Conservation (phyloP, 2,888 invertebrate genomes). For the Trypoxylon attenuatum region DNA sequence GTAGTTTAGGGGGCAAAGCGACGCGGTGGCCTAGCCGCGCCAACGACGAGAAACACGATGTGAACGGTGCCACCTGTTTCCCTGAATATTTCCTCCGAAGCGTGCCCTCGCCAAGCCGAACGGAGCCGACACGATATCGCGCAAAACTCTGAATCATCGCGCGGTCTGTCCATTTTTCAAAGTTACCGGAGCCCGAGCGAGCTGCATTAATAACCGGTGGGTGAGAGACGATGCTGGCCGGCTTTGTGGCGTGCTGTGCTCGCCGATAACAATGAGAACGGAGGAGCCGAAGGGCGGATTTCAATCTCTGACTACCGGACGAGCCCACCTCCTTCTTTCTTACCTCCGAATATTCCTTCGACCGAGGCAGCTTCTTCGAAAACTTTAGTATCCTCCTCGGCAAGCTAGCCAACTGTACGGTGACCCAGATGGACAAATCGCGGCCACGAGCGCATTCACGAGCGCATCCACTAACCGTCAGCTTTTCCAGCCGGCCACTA, state of each 20-base stretch:
- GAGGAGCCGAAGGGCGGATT: constrained; percentile 56
- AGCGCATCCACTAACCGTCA: too few relatives aligned
- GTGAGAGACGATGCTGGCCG: constrained; percentile 37
- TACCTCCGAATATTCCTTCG: too few relatives aligned
- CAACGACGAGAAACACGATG: constrained; percentile 38
- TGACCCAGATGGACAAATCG: too few relatives aligned
- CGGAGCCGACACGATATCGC: constrained; percentile 45
- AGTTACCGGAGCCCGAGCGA: constrained; percentile 43
- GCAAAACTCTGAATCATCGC: constrained; percentile 60
- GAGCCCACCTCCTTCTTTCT: constrained; percentile 37
- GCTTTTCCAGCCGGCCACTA: too few relatives aligned
- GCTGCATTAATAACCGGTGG: constrained; percentile 56
- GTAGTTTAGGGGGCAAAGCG: background rate
- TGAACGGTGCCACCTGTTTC: constrained; percentile 53
- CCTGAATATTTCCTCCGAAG: constrained; percentile 48
- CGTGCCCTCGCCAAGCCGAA: constrained; percentile 26
- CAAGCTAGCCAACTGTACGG: too few relatives aligned
- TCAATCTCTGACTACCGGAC: constrained; percentile 51
- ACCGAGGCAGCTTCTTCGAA: too few relatives aligned
- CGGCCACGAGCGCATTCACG: too few relatives aligned
- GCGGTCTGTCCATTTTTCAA: constrained; percentile 56
- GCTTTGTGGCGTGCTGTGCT: constrained; percentile 51
- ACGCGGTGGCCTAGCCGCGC: too few relatives aligned
- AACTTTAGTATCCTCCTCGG: too few relatives aligned
- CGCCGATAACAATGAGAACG: constrained; percentile 59